These are phyloP conservation scores for Diarsia mendica DNA, from an alignment of 2,888 invertebrate genomes.

Conservation along the genomic window DNA sequence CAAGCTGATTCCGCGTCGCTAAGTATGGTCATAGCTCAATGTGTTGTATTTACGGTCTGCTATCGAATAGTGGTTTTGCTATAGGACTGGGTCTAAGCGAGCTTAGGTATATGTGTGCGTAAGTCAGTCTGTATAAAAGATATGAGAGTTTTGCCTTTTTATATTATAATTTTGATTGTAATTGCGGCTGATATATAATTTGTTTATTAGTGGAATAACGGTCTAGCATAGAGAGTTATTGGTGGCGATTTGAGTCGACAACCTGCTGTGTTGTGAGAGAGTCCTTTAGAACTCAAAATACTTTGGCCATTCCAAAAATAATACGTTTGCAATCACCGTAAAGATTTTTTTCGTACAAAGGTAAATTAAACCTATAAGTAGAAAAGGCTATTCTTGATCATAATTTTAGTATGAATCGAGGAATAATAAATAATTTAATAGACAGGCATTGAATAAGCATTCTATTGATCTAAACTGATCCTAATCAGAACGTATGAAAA, in stretches of 20 bases:
- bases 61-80: background rate
- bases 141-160: background rate
- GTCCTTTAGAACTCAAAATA: background rate
- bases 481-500: no score
- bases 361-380: background rate
- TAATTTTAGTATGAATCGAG: background rate
- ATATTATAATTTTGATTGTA: background rate
- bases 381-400: background rate
- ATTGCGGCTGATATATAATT: background rate
- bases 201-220: background rate
- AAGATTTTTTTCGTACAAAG: background rate
- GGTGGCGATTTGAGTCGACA: background rate
- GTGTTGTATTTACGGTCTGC: slow-evolving; percentile 7
- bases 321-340: background rate
- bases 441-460: background rate
- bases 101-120: background rate
- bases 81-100: slow-evolving; percentile 40
- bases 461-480: no score
- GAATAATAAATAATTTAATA: background rate
- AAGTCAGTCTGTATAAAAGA: background rate
- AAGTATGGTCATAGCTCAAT: background rate
- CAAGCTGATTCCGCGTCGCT: background rate
- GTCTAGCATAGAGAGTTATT: background rate
- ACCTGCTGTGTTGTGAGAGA: background rate
- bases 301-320: background rate